phyloP scores from a whole-genome alignment of 2,888 invertebrate species.

The Platycnemis pennipes region DNA sequence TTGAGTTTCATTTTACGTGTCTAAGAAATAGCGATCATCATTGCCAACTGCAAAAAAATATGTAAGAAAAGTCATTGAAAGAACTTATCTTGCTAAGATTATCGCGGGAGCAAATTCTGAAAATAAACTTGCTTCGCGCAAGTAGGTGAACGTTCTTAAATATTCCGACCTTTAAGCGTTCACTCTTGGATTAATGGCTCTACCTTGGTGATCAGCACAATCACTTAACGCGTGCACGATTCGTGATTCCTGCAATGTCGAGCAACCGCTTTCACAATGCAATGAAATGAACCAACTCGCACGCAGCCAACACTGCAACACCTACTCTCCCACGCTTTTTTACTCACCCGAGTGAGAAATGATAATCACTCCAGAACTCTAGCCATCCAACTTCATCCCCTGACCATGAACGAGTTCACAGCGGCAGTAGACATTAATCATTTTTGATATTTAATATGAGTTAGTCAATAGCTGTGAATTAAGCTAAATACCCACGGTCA shows the following conservation, averaged over 20 bases:
- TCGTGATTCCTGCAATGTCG: background rate
- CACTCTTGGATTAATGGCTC: background rate
- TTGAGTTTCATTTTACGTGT: too few relatives aligned
- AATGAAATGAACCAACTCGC: background rate
- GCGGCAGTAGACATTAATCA: too few relatives aligned
- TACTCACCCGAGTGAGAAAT: background rate
- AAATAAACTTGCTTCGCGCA: background rate
- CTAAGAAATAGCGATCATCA: too few relatives aligned
- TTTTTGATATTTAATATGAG: too few relatives aligned
- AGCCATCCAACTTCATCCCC: too few relatives aligned
- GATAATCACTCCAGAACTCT: too few relatives aligned
- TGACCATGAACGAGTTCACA: too few relatives aligned
- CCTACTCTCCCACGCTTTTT: background rate
- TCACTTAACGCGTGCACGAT: background rate
- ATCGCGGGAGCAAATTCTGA: background rate
- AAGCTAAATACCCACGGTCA: too few relatives aligned
- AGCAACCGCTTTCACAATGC: background rate
- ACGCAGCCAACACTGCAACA: background rate
- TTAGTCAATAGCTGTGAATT: too few relatives aligned
- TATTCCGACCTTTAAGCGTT: background rate
- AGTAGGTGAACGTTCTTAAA: background rate
- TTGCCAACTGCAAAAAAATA: too few relatives aligned
- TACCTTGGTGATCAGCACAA: background rate
- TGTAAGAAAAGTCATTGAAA: too few relatives aligned
- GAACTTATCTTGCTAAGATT: too few relatives aligned